A percentile compares a stretch with the other conserved stretches of the same genome.
These are phyloP conservation scores for Pristionchus arcanus DNA, from an alignment of 2,888 invertebrate genomes.

Conservation along the genomic window DNA sequence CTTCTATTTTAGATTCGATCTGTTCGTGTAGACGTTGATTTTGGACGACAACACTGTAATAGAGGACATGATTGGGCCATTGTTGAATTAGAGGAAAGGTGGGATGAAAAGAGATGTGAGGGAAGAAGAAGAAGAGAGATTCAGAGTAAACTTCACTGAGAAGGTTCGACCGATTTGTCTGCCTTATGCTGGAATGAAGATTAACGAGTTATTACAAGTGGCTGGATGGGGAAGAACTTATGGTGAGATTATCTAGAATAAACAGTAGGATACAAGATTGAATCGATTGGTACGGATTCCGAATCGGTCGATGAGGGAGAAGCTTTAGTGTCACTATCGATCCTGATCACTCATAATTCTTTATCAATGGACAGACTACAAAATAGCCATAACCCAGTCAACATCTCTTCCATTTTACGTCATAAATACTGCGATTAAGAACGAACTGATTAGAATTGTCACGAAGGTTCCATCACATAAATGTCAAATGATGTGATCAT, in stretches of 20 bases:
- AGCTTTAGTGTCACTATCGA: not conserved
- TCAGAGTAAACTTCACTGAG: conserved; percentile 67
- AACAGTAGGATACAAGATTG: too few relatives aligned
- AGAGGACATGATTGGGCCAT: conserved; percentile 78
- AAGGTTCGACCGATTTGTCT: conserved; percentile 74
- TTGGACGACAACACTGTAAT: conserved; percentile 67
- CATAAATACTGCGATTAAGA: not conserved
- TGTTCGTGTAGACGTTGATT: conserved; percentile 72
- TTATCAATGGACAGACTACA: not conserved
- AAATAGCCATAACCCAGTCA: not conserved
- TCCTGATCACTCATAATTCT: not conserved
- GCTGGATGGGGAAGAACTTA: conserved; percentile 75
- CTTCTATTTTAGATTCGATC: conserved; percentile 66
- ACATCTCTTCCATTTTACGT: not conserved
- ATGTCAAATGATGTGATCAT: not conserved
- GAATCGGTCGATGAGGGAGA: not conserved
- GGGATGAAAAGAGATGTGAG: not conserved
- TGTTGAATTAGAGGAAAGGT: conserved; percentile 72
- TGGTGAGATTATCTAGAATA: conserved; percentile 58
- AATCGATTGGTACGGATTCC: too few relatives aligned
- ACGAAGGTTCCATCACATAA: not conserved
- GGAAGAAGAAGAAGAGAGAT: not conserved
- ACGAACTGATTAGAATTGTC: not conserved
- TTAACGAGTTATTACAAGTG: conserved; percentile 66
- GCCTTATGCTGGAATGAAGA: conserved; percentile 61